These are phyloP conservation scores for Turdus rufiventris DNA, from an alignment of 2,113 vertebrate genomes.

Conservation along the genomic window DNA sequence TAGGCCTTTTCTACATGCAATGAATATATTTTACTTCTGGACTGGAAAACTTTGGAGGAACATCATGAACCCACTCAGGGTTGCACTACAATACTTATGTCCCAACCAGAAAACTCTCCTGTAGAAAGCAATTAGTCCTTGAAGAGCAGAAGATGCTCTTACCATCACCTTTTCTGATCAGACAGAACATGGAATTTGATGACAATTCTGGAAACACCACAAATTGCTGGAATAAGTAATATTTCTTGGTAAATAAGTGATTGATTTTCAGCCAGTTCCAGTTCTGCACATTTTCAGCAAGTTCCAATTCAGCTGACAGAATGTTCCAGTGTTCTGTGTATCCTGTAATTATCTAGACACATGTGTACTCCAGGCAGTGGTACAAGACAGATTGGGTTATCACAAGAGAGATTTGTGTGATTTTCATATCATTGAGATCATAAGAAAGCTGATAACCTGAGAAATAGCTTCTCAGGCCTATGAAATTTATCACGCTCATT, in stretches of 20 bases:
- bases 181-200: neutral
- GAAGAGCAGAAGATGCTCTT: neutral
- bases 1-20: neutral
- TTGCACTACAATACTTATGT: neutral
- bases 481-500: neutral
- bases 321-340: neutral
- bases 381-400: neutral
- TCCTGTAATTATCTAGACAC: neutral
- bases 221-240: neutral
- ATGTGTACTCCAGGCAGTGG: neutral
- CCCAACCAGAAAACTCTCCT: neutral
- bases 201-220: neutral
- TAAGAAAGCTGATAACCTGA: neutral
- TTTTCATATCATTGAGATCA: neutral
- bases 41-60: neutral
- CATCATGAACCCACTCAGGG: neutral
- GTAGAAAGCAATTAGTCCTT: neutral
- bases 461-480: neutral
- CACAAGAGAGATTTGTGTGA: neutral
- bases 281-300: neutral
- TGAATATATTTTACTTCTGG: neutral
- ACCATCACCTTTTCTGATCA: neutral
- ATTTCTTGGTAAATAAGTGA: neutral
- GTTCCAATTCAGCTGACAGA: neutral
- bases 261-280: neutral